phyloP scores from a whole-genome alignment of 1,140 invertebrate species.

The Cherax quadricarinatus region DNA sequence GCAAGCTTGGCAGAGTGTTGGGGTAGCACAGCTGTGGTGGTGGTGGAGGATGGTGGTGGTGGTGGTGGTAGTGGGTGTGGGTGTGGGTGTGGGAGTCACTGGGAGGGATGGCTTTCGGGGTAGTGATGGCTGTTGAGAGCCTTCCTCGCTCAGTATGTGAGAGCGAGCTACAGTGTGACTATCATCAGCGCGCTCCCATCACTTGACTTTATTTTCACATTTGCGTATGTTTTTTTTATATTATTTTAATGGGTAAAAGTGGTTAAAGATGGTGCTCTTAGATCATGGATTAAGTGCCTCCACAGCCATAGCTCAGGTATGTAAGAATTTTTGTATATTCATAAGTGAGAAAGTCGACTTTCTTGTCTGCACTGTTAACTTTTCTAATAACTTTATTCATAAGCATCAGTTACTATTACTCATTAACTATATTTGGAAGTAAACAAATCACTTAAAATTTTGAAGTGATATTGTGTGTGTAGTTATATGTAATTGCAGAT shows the following conservation, averaged over 20 bases:
- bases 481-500: too few species aligned
- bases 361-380: too few species aligned
- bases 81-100: background rate
- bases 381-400: too few species aligned
- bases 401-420: too few species aligned
- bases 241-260: background rate
- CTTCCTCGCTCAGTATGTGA: slow-evolving; percentile 28
- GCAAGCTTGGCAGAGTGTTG: slow-evolving; percentile 38
- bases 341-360: too few species aligned
- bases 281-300: background rate
- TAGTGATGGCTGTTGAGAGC: background rate
- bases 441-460: too few species aligned
- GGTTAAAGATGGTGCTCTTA: slow-evolving; percentile 8
- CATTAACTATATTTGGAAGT: too few species aligned
- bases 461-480: too few species aligned
- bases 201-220: background rate
- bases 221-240: background rate
- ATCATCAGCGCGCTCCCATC: background rate
- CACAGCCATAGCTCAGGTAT: background rate
- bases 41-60: background rate
- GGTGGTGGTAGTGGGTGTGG: background rate
- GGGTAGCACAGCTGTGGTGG: slow-evolving; percentile 16
- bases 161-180: slow-evolving; percentile 37
- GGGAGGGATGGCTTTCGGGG: background rate
- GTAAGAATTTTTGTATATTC: background rate